These are phyloP conservation scores for Rallus crepitans DNA, from an alignment of 2,797 vertebrate species.

Conservation along the genomic window DNA sequence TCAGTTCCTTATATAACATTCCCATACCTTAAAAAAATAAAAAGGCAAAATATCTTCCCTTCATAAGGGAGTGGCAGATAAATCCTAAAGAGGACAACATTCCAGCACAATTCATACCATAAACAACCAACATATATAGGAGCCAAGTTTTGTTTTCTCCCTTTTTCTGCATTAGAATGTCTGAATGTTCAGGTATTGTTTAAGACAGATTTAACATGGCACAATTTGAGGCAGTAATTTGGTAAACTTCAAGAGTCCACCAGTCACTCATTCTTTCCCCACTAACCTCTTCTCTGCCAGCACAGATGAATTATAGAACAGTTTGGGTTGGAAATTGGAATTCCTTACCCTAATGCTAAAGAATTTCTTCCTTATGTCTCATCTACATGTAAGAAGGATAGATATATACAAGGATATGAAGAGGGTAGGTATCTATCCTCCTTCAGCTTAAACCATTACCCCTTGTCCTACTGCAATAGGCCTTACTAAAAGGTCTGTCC, in stretches of 20 bases:
- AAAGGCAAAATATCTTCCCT: background rate
- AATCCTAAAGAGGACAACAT: background rate
- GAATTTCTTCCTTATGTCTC: background rate
- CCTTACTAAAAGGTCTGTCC: background rate
- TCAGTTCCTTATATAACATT: background rate
- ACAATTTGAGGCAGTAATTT: background rate
- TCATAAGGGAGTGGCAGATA: background rate
- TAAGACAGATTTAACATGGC: background rate
- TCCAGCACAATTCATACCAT: background rate
- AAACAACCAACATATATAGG: background rate
- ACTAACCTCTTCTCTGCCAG: background rate
- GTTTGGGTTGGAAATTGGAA: background rate
- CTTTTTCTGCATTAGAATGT: background rate
- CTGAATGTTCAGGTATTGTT: background rate
- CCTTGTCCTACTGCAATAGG: background rate
- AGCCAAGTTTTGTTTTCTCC: background rate
- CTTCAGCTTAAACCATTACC: background rate
- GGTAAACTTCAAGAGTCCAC: background rate
- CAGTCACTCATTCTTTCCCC: background rate
- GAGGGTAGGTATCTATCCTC: background rate
- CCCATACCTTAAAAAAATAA: background rate
- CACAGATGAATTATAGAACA: background rate
- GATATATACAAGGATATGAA: too few species aligned
- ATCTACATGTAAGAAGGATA: background rate
- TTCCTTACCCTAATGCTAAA: background rate